Evolutionary conservation across 2,113 vertebrate species (phyloP), one percentile per base, ranked within the genome.

Genomic region (Nycticorax nycticorax): DNA sequence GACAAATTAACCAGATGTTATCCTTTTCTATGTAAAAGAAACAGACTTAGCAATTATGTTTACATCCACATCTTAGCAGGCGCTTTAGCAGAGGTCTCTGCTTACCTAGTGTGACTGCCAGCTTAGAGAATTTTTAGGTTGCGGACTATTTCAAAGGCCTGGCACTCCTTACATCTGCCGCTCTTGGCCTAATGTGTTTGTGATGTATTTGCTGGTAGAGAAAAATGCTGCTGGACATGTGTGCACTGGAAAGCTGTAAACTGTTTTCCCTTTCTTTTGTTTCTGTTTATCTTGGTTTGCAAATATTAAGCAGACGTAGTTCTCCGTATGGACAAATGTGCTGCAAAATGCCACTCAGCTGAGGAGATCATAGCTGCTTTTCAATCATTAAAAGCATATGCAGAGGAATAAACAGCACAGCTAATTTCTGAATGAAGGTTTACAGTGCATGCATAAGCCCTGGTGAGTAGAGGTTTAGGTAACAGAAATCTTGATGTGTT

Each of bases 271-370:
- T 93, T 95, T 88, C 82, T 86, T 96, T 96, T 96, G 91, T 97
- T 94, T 96, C 92, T 97, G 75, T 97, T 96, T 95, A 63, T 96
- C 92, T 95, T 94, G 95, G 95, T 96, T 96, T 97, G 84, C 89
- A 96, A 97, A 95, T 95, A 93, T 81, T 86, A 94, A 92, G 92
- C 83, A 92, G 88, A 55, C 80, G 0, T 81, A 87, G 80, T 85
- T 95, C 86, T 95, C 92, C 91, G 32, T 97, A 93, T 66, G 80
- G 94, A 92, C 69, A 92, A 97, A 97, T 82, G 88, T 84, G 92
- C 92, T 91, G 81, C 62, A 89, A 93, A 91, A 97, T 96, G 92
- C 87, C 77, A 57, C 87, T 95, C 74, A 59, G 87, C 57, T 97
- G 95, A 96, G 79, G 79, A 64, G 91, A 81, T 74, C 20, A 4